Evolutionary conservation across 2,113 vertebrate species (phyloP).

Genomic region (Australoheros scitulus): DNA sequence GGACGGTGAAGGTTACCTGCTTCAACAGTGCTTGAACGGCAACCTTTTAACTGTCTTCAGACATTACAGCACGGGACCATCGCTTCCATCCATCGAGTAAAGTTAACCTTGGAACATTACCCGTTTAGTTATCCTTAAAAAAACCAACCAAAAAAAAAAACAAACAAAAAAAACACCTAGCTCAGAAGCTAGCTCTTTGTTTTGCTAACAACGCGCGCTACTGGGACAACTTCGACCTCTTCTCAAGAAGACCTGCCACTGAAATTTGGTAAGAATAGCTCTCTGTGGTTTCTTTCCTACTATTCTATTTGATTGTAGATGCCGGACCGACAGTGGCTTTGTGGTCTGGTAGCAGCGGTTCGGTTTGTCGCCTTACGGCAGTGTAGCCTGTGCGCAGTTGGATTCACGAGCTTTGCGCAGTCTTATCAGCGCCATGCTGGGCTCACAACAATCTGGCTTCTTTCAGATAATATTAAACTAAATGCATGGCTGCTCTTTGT

Average conservation of each 20-base stretch:
- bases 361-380: neutral
- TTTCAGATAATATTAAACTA: neutral
- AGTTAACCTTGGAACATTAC: neutral
- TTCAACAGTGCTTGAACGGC: conserved; percentile 95
- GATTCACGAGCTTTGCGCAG: neutral
- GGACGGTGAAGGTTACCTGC: conserved; percentile 82
- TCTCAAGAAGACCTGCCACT: conserved; percentile 11
- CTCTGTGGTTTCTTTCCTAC: rapidly evolving
- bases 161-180: neutral
- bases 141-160: no score
- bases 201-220: conserved; percentile 26
- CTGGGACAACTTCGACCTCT: conserved; percentile 7
- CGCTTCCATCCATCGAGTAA: neutral
- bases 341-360: no score
- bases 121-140: neutral
- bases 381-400: conserved; percentile 23
- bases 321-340: neutral
- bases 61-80: neutral
- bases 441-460: neutral
- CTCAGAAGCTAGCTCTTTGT: conserved; percentile 36
- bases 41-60: conserved; percentile 74
- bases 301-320: rapidly evolving
- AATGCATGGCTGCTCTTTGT: neutral
- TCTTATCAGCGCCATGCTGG: neutral
- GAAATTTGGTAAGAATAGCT: conserved; percentile 30